phyloP scores from a whole-genome alignment of 2,113 vertebrate species.

The Galemys pyrenaicus region DNA sequence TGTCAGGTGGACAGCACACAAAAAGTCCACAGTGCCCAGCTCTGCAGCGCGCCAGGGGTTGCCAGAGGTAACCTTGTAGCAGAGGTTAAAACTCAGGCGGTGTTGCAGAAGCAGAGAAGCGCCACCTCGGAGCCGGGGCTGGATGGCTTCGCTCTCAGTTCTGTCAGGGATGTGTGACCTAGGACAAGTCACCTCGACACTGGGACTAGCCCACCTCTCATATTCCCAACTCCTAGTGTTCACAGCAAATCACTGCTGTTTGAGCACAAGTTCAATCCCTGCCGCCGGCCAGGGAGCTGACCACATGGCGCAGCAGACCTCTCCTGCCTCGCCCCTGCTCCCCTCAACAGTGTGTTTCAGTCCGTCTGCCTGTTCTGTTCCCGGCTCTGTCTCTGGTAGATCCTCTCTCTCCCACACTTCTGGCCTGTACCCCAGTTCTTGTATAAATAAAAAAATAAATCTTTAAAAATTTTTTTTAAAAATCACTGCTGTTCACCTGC shows the following conservation, averaged over 20 bases:
- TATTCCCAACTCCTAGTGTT: not conserved
- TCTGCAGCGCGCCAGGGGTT: not conserved
- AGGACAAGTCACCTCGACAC: not conserved
- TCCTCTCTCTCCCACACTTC: too few species aligned
- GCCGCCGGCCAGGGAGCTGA: too few species aligned
- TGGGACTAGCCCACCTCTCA: not conserved
- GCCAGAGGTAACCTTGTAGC: not conserved
- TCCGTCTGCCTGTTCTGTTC: too few species aligned
- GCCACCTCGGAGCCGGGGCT: not conserved
- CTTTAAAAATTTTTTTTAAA: too few species aligned
- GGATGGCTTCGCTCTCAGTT: not conserved
- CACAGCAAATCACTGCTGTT: not conserved
- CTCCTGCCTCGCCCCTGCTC: too few species aligned
- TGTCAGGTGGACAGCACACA: not conserved
- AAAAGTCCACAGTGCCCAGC: not conserved
- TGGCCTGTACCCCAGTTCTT: too few species aligned
- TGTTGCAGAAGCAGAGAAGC: not conserved
- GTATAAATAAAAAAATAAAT: too few species aligned
- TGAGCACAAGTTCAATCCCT: too few species aligned
- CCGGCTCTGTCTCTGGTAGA: too few species aligned
- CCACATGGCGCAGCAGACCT: too few species aligned
- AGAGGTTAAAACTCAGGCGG: not conserved
- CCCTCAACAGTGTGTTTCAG: too few species aligned
- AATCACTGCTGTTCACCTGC: not conserved
- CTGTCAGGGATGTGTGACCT: not conserved